Evolutionary conservation across 1,140 invertebrate species (phyloP), one percentile per base, ranked within the genome.

Genomic region (Palaemon carinicauda): DNA sequence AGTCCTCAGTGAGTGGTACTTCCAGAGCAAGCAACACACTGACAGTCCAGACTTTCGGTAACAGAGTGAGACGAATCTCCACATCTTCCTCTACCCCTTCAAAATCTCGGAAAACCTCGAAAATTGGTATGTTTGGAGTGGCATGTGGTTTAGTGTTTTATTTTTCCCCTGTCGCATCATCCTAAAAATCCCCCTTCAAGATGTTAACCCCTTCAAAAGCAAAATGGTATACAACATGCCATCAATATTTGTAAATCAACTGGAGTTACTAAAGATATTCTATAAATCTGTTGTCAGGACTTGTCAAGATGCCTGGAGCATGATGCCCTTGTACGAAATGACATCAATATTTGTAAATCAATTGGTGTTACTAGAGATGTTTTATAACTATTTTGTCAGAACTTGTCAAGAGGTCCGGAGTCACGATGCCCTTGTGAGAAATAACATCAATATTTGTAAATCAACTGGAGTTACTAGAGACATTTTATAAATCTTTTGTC

Each of bases 371-470:
- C 41, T 0, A 41, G 41, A 41, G 5, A 41, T 12, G 3, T 41
- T 12, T 41, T 0, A 41, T 12, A 41, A 41, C 7, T 7, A 5
- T 7, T 12, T 41, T 12, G 41, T 5, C 75, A 86, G 83, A 86
- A 56, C 41, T 86, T n/a, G 83, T 86, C 56, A 53, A 86, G 31
- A 86, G 79, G 83, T 75, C 83, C 3, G 83, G 83, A 5, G 82
- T 33, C 0, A 50, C 60, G 33, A 33, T 78, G 83, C 24, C 79
- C 75, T 24, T 86, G 83, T n/a, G n/a, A n/a, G n/a, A n/a, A n/a
- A n/a, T n/a, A n/a, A n/a, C n/a, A n/a, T n/a, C n/a, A n/a, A n/a
- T n/a, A n/a, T n/a, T n/a, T n/a, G n/a, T n/a, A n/a, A n/a, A n/a
- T 41, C 3, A 41, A 41, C 5, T 9, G 12, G 0, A 41, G 12